Percentiles rank a stretch among this genome's conserved stretches.
phyloP scores from a whole-genome alignment of 2,797 vertebrate genomes.

The Cryptoblepharus egeriae region DNA sequence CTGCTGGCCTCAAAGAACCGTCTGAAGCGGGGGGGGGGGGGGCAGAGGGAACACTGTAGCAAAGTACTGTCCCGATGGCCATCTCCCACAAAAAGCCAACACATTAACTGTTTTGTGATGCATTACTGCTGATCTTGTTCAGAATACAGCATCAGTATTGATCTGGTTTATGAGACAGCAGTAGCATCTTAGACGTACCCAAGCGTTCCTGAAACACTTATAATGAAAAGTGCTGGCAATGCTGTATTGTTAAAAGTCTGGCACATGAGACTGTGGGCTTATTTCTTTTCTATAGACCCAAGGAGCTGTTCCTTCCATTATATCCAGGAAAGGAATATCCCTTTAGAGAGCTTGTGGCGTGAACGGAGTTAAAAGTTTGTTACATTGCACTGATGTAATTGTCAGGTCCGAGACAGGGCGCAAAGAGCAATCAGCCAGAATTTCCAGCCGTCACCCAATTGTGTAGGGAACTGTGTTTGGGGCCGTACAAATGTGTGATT shows the following conservation, averaged over 20 bases:
- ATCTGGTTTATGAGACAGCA: not conserved
- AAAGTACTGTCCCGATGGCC: too few relatives aligned
- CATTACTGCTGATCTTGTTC: too few relatives aligned
- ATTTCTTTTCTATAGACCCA: not conserved
- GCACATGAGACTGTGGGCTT: not conserved
- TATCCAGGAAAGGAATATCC: not conserved
- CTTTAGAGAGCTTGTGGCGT: not conserved
- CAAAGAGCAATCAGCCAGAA: conserved; percentile 9
- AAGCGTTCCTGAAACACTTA: too few relatives aligned
- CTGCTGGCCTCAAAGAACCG: too few relatives aligned
- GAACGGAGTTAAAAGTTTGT: conserved; percentile 22
- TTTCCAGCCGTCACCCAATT: conserved; percentile 7
- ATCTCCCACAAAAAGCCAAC: not conserved
- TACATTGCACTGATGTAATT: conserved; percentile 9
- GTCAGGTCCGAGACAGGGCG: not conserved
- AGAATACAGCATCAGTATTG: not conserved
- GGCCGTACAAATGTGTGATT: conserved; percentile 16
- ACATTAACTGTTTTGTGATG: not conserved
- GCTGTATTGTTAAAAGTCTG: not conserved
- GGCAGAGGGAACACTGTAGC: too few relatives aligned
- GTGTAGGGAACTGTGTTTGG: not conserved
- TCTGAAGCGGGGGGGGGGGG: too few relatives aligned
- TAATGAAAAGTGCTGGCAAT: too few relatives aligned
- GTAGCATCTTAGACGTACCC: conserved; percentile 1
- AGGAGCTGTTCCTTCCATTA: conserved; percentile 1